These are phyloP conservation scores for Cinara cedri DNA, from an alignment of 2,888 invertebrate genomes.

Conservation along the genomic window DNA sequence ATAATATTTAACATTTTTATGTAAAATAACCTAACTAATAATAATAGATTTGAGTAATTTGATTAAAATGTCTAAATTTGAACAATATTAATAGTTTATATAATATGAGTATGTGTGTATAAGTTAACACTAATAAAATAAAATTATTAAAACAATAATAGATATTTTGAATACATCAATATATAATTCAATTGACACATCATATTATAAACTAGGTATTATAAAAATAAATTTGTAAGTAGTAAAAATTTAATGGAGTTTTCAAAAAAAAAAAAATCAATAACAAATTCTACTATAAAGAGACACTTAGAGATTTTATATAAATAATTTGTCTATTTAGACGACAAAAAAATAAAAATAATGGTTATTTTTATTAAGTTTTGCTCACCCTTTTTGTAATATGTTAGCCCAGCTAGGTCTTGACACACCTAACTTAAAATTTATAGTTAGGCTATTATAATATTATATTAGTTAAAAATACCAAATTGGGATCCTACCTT, in stretches of 20 bases:
- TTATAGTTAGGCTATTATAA: conserved; percentile 51
- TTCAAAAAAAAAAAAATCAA: neutral
- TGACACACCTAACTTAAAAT: conserved; percentile 42
- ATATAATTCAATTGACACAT: conserved; percentile 1
- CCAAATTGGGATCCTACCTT: conserved; percentile 56
- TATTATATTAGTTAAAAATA: conserved; percentile 53
- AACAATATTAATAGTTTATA: conserved; percentile 6
- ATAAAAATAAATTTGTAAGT: neutral
- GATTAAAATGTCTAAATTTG: neutral
- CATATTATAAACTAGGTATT: neutral
- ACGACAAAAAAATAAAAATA: neutral
- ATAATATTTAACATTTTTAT: too few species aligned
- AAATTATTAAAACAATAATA: neutral
- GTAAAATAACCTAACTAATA: too few species aligned
- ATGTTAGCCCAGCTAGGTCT: conserved; percentile 51
- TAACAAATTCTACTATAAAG: neutral
- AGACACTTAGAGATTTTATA: neutral
- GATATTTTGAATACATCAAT: conserved; percentile 2
- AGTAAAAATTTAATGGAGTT: neutral
- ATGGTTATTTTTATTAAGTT: neutral
- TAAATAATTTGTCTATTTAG: neutral
- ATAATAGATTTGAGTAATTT: too few species aligned
- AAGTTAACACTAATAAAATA: neutral
- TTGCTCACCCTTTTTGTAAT: conserved; percentile 55
- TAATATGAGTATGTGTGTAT: neutral